Percentiles rank a stretch among this genome's conserved stretches.
phyloP scores from a whole-genome alignment of 2,888 invertebrate genomes.

The Plebejus argus region DNA sequence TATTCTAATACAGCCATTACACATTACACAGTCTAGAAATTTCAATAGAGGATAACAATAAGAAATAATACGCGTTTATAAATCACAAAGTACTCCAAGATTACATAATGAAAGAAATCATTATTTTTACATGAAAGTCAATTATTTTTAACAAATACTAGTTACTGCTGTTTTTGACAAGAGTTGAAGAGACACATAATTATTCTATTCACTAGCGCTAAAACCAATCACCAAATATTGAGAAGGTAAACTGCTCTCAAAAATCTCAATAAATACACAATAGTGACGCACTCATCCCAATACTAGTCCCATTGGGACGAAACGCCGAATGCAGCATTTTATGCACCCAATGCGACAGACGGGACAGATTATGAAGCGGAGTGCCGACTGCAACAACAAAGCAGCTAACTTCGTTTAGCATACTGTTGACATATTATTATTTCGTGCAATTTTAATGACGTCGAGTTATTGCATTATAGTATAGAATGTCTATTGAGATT shows the following conservation, averaged over 20 bases:
- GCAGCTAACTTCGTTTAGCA: constrained; percentile 34
- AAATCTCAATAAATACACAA: background rate
- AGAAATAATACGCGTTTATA: background rate
- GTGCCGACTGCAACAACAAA: constrained; percentile 36
- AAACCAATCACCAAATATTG: too few species aligned
- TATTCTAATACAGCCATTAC: background rate
- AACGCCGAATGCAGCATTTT: constrained; percentile 35
- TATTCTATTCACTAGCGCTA: background rate
- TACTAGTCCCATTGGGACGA: background rate
- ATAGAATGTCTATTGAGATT: background rate
- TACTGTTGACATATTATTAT: constrained; percentile 29
- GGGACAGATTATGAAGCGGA: constrained; percentile 40
- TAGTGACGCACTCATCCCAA: background rate
- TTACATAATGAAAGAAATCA: background rate
- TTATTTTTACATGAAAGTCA: background rate
- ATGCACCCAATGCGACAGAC: constrained; percentile 33
- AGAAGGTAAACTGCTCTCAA: too few species aligned
- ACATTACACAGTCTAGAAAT: background rate
- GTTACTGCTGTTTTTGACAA: too few species aligned
- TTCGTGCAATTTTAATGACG: constrained; percentile 36
- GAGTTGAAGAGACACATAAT: too few species aligned
- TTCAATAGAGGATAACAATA: background rate
- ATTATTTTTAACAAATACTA: too few species aligned
- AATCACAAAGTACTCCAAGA: background rate
- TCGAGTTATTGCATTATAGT: constrained; percentile 13